These are phyloP conservation scores for Chironomus striatipennis DNA, from an alignment of 1,140 invertebrate genomes.

Conservation along the genomic window DNA sequence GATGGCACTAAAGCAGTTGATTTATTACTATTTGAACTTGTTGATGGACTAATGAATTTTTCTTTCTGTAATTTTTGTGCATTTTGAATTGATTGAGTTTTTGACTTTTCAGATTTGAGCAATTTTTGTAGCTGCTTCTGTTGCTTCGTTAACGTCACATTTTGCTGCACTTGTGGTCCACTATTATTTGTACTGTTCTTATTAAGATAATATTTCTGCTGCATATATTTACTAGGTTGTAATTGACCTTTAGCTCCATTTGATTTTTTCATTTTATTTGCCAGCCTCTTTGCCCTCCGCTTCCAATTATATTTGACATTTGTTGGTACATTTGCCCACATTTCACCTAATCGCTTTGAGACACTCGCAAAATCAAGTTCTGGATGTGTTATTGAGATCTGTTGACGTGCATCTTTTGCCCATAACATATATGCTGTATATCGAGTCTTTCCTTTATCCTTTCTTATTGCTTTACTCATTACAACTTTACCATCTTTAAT, in stretches of 20 bases:
- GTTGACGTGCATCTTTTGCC: constrained; percentile 71
- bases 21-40: constrained; percentile 22
- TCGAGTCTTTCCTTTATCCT: constrained; percentile 68
- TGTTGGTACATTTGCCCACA: constrained; percentile 66
- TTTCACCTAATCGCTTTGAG: constrained; percentile 69
- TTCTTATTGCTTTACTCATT: constrained; percentile 58
- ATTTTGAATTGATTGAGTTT: constrained; percentile 34
- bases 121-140: constrained; percentile 29
- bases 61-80: constrained; percentile 34
- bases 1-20: constrained; percentile 29
- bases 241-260: neutral
- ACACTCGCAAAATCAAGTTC: constrained; percentile 74
- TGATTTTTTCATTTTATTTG: constrained; percentile 33
- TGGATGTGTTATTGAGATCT: constrained; percentile 59
- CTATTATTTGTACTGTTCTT: constrained; percentile 25
- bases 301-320: constrained; percentile 44
- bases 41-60: constrained; percentile 31
- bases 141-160: constrained; percentile 33
- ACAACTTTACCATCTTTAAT: constrained; percentile 61
- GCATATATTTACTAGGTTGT: constrained; percentile 21
- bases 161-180: constrained; percentile 29
- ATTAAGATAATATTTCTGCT: constrained; percentile 20
- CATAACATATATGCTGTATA: constrained; percentile 86
- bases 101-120: constrained; percentile 17
- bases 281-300: constrained; percentile 46